Base-by-base conservation (phyloP, 1,140 invertebrate genomes). In the Papilio xuthus region DNA sequence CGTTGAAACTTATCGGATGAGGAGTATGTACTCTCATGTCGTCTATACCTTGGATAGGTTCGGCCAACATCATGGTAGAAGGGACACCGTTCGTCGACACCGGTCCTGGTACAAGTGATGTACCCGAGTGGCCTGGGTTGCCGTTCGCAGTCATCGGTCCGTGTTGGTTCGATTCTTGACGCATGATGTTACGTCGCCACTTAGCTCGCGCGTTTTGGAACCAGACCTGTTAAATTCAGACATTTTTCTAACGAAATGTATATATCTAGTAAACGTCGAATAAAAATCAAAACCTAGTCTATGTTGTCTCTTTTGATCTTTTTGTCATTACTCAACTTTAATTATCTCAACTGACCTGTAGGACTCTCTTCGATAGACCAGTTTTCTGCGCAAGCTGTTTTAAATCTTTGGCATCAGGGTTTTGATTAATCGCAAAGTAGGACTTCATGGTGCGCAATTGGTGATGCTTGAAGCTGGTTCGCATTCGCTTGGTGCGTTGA, bases 151-250 rank as follows among this genome's bases (percentile, higher is more conserved):
- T 81, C 73, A 88, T 83, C 3, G 82, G 77, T 8, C 82, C 85
- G 26, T 86, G 86, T 18, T 79, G 80, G 42, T 80, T 84, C 18
- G 95, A 94, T 87, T 97, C 97, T 88, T 97, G 97, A 26, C 97
- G 90, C 96, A 97, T 96, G 85, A 97, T 95, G 86, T 97, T 97
- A 37, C 98, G 95, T 85, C 98, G 95, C 97, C 98, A 99, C 95
- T 99, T 99, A 32, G 98, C 98, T 80, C 98, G 94, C 0, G 98
- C 98, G 92, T 99, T 99, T 96, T 99, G 98, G 92, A 99, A 99
- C 98, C 98, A 99, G 2, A 99, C 98, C 98, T 99, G 89, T 37
- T 28, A 70, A 78, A 18, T 80, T 63, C 74, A 70, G 37, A 79
- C 56, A 47, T 47, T 10, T 15, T 10, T 47, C 10, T 47, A 2